Evolutionary conservation across 1,140 invertebrate species (phyloP).

Genomic region (Tetramorium parvispinum): DNA sequence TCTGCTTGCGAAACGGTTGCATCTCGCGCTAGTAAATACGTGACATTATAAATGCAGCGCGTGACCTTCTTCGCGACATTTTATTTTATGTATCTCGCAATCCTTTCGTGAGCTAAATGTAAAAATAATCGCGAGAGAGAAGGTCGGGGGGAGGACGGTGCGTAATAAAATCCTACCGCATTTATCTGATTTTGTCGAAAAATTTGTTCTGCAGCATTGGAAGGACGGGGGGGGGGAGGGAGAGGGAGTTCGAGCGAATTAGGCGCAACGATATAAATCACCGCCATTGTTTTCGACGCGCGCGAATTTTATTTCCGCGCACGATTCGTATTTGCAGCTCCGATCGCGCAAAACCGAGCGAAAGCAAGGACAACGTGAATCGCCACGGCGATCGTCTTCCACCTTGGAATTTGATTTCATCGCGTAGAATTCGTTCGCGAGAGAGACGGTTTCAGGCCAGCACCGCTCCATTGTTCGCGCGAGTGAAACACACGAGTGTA

Average conservation of each 20-base stretch:
- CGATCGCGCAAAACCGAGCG: constrained; percentile 48
- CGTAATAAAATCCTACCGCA: constrained; percentile 12
- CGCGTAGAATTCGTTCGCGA: constrained; percentile 43
- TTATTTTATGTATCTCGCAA: constrained; percentile 42
- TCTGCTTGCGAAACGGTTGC: constrained; percentile 17
- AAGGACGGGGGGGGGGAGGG: too few species aligned
- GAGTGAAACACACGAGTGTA: constrained; percentile 33
- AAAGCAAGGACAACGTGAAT: constrained; percentile 53
- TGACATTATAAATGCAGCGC: constrained; percentile 57
- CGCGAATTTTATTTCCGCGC: constrained; percentile 50
- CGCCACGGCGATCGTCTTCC: constrained; percentile 50
- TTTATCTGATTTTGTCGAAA: constrained; percentile 25
- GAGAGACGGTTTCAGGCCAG: constrained; percentile 36
- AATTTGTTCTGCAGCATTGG: constrained; percentile 2
- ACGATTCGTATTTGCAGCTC: constrained; percentile 22
- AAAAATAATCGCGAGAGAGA: constrained; percentile 20
- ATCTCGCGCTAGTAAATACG: constrained; percentile 34
- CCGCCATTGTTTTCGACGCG: constrained; percentile 31
- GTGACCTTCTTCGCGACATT: constrained; percentile 58
- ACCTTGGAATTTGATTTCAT: constrained; percentile 62
- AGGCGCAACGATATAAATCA: constrained; percentile 37
- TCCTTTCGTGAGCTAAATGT: constrained; percentile 41
- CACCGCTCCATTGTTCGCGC: constrained; percentile 27
- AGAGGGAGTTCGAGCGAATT: constrained; percentile 29
- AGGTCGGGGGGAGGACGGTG: not conserved